Percentiles rank a stretch among this genome's conserved stretches.
Evolutionary conservation across 2,888 invertebrate species (phyloP).

Genomic region (Aquatica leii): DNA sequence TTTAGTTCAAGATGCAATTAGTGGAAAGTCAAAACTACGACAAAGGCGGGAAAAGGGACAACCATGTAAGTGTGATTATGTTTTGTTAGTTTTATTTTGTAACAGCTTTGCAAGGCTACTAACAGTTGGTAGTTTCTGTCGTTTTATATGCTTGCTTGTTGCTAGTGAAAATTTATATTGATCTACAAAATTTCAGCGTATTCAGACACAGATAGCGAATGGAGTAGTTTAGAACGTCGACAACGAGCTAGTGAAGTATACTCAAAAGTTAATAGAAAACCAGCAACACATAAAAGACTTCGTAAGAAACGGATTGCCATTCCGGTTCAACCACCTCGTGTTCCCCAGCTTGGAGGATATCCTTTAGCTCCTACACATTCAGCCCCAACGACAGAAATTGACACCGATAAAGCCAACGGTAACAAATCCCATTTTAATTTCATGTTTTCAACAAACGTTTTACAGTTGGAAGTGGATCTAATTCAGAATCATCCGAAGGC

Average conservation of each 20-base stretch:
- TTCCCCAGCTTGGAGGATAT: conserved; percentile 68
- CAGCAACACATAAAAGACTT: conserved; percentile 75
- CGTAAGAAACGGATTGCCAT: conserved; percentile 79
- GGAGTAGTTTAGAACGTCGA: conserved; percentile 71
- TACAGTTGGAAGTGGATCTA: conserved; percentile 57
- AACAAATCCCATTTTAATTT: conserved; percentile 27
- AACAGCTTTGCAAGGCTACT: no score
- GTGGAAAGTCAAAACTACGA: conserved; percentile 67
- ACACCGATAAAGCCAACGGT: conserved; percentile 56
- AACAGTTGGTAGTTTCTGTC: no score
- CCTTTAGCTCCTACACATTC: conserved; percentile 56
- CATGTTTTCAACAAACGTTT: conserved; percentile 15
- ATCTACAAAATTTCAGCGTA: conserved; percentile 65
- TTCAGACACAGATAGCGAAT: conserved; percentile 92
- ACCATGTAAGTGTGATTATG: conserved; percentile 63
- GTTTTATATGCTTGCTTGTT: no score
- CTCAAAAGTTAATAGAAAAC: conserved; percentile 73
- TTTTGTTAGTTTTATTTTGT: conserved; percentile 1
- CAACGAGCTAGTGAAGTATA: conserved; percentile 69
- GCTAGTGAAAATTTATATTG: conserved; percentile 17
- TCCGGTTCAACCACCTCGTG: conserved; percentile 86
- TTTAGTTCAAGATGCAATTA: conserved; percentile 71
- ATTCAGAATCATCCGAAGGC: conserved; percentile 58
- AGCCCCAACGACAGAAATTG: conserved; percentile 51
- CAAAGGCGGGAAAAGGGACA: conserved; percentile 72